These are phyloP conservation scores for Xyrauchen texanus DNA, from an alignment of 2,113 vertebrate genomes.

Conservation along the genomic window DNA sequence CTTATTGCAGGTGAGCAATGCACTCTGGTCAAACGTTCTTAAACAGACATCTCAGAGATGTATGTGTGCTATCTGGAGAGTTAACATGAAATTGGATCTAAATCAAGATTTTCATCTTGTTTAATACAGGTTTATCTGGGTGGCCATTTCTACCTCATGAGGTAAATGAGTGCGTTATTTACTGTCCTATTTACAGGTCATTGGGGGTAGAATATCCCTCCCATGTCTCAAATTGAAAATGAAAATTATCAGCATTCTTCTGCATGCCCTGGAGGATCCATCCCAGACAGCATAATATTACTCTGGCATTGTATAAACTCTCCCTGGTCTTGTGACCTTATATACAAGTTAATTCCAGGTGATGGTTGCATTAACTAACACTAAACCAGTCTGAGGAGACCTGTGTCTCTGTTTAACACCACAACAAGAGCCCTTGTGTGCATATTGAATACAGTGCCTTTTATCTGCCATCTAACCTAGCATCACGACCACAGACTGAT, in stretches of 20 bases:
- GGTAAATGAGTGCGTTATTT: no score
- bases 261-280: not conserved
- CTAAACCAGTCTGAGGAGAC: slow-evolving; percentile 32
- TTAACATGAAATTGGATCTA: no score
- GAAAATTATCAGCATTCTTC: no score
- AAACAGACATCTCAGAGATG: no score
- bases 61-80: no score
- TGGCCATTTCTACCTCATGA: no score
- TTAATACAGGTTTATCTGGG: no score
- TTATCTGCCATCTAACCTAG: slow-evolving; percentile 8
- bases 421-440: slow-evolving; percentile 28
- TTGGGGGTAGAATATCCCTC: not conserved
- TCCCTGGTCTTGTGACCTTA: slow-evolving; percentile 15
- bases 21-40: no score
- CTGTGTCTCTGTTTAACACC: slow-evolving; percentile 45
- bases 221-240: not conserved
- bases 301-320: slow-evolving; percentile 40
- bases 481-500: not conserved
- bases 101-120: no score
- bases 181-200: no score
- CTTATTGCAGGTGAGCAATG: no score
- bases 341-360: slow-evolving; percentile 62
- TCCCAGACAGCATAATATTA: not conserved
- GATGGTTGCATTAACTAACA: slow-evolving; percentile 54
- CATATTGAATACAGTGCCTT: not conserved